phyloP scores from a whole-genome alignment of 2,797 vertebrate species.

The Coranthus polyacanthus region DNA sequence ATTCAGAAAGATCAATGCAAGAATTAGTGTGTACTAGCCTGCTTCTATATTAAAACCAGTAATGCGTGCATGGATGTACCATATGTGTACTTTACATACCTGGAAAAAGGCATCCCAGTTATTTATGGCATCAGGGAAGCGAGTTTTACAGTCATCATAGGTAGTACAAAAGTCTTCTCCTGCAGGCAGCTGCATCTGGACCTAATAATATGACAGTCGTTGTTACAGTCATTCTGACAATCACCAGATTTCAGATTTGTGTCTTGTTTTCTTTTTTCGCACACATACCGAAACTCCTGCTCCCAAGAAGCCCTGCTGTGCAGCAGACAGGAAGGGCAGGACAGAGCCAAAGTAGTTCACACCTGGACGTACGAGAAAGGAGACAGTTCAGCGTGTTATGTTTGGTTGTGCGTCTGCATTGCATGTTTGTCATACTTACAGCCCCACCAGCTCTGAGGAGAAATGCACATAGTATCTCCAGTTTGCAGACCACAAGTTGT shows the following conservation, averaged over 20 bases:
- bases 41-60: background rate
- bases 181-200: conserved; percentile 82
- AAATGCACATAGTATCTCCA: conserved; percentile 82
- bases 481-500: conserved; percentile 80
- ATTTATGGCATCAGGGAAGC: conserved; percentile 77
- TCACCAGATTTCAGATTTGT: background rate
- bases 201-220: conserved; percentile 40
- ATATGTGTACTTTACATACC: conserved; percentile 72
- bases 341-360: conserved; percentile 86
- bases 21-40: too few relatives aligned
- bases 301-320: conserved; percentile 86
- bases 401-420: background rate
- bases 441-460: conserved; percentile 90
- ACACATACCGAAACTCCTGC: conserved; percentile 61
- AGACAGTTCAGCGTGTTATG: background rate
- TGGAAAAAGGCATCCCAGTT: conserved; percentile 89
- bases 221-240: background rate
- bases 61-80: background rate
- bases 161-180: conserved; percentile 83
- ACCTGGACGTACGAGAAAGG: conserved; percentile 73
- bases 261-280: background rate
- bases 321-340: conserved; percentile 89
- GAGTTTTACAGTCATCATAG: conserved; percentile 78
- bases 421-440: conserved; percentile 84
- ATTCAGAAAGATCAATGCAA: too few relatives aligned